Evolutionary conservation across 2,113 vertebrate genomes (phyloP).

Genomic region (Microcebus tavaratra): DNA sequence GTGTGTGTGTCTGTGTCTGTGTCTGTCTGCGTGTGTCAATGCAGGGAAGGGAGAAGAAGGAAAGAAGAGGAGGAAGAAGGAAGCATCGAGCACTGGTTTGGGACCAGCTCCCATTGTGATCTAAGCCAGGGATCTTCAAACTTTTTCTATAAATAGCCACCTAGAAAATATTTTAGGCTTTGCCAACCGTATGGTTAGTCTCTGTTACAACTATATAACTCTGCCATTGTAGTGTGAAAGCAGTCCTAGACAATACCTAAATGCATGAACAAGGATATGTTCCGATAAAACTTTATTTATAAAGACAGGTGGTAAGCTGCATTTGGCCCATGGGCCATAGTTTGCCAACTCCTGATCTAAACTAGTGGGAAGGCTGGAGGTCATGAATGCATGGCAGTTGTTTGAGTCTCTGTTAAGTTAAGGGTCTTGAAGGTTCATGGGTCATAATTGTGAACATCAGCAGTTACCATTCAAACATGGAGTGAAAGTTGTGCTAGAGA

Average conservation of each 20-base stretch:
- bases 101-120: not conserved
- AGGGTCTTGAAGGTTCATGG: not conserved
- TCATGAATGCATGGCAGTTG: not conserved
- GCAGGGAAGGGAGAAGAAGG: not conserved
- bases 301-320: not conserved
- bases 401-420: not conserved
- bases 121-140: not conserved
- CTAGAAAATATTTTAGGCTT: conserved; percentile 4
- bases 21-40: not conserved
- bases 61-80: not conserved
- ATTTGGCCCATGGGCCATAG: not conserved
- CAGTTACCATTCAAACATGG: not conserved
- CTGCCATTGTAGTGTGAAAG: not conserved
- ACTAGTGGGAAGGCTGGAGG: not conserved
- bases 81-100: not conserved
- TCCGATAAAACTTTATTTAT: conserved; percentile 29
- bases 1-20: not conserved
- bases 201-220: not conserved
- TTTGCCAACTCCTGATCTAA: not conserved
- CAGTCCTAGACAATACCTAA: not conserved
- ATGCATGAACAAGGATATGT: not conserved
- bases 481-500: not conserved
- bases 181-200: not conserved
- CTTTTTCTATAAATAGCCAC: not conserved
- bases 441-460: not conserved